Percentiles rank a stretch among this genome's conserved stretches.
Conservation (phyloP, 2,888 invertebrate genomes). For the Drosophila atripex region DNA sequence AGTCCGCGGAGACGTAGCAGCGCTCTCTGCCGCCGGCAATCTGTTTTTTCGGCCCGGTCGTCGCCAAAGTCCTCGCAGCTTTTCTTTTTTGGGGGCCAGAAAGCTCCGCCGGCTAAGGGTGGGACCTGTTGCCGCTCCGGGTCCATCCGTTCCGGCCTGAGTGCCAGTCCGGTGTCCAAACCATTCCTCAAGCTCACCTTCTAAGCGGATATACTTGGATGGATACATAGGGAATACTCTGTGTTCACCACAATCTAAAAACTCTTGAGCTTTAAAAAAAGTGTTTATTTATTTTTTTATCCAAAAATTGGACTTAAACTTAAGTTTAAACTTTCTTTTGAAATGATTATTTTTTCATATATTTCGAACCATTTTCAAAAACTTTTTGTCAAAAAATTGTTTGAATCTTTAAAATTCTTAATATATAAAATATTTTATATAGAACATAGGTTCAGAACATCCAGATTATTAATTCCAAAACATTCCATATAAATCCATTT, state of each 20-base stretch:
- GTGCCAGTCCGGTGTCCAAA: not conserved
- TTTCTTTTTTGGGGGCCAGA: not conserved
- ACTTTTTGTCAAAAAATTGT: too few relatives aligned
- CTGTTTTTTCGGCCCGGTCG: not conserved
- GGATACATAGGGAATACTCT: too few relatives aligned
- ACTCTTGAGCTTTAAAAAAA: not conserved
- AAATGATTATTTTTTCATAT: too few relatives aligned
- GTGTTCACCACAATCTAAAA: not conserved
- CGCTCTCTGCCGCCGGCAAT: slow-evolving; percentile 1
- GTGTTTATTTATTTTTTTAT: too few relatives aligned
- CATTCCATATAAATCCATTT: too few relatives aligned
- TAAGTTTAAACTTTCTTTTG: too few relatives aligned
- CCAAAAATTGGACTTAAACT: too few relatives aligned
- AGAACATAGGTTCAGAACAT: too few relatives aligned
- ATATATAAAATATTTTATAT: too few relatives aligned
- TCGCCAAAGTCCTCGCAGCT: slow-evolving; percentile 38
- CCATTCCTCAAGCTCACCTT: not conserved
- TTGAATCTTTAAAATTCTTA: too few relatives aligned
- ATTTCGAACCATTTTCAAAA: too few relatives aligned
- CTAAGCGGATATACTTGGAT: not conserved
- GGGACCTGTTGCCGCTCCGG: slow-evolving; percentile 34
- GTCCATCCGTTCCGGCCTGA: not conserved
- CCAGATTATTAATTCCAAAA: too few relatives aligned
- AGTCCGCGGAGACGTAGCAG: slow-evolving; percentile 7
- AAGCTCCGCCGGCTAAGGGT: slow-evolving; percentile 36